These are phyloP conservation scores for Elephantulus edwardii DNA, from an alignment of 2,113 vertebrate genomes.

Conservation along the genomic window DNA sequence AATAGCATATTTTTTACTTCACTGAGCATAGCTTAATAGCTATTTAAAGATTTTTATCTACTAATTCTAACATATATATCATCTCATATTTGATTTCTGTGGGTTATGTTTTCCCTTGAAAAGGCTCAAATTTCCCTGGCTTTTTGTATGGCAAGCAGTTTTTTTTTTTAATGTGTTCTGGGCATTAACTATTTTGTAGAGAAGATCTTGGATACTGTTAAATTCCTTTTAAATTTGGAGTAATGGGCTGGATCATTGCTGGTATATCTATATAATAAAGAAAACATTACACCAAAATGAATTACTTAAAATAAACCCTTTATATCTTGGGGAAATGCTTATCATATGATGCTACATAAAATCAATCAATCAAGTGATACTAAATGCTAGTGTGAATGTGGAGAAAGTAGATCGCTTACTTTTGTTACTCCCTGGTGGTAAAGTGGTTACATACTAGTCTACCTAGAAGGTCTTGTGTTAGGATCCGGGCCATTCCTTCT, in stretches of 20 bases:
- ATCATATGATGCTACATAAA: background rate
- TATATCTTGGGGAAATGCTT: background rate
- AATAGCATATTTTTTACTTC: background rate
- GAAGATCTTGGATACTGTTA: background rate
- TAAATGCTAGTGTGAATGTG: background rate
- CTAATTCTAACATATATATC: background rate
- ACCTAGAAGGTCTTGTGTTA: too few relatives aligned
- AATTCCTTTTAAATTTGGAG: background rate
- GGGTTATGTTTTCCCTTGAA: background rate
- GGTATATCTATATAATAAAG: too few relatives aligned
- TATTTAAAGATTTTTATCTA: background rate
- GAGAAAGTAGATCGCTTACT: background rate
- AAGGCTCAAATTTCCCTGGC: background rate
- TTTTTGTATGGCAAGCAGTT: background rate
- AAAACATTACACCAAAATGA: background rate
- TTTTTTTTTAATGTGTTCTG: background rate
- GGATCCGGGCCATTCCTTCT: too few relatives aligned
- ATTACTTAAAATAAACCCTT: background rate
- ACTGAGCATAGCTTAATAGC: background rate
- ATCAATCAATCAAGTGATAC: background rate
- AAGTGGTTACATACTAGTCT: too few relatives aligned
- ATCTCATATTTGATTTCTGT: background rate
- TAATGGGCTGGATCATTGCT: background rate
- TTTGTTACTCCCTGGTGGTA: too few relatives aligned
- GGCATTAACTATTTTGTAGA: background rate